These are phyloP conservation scores for Halichoeres trimaculatus DNA, from an alignment of 2,113 vertebrate species.

Conservation along the genomic window DNA sequence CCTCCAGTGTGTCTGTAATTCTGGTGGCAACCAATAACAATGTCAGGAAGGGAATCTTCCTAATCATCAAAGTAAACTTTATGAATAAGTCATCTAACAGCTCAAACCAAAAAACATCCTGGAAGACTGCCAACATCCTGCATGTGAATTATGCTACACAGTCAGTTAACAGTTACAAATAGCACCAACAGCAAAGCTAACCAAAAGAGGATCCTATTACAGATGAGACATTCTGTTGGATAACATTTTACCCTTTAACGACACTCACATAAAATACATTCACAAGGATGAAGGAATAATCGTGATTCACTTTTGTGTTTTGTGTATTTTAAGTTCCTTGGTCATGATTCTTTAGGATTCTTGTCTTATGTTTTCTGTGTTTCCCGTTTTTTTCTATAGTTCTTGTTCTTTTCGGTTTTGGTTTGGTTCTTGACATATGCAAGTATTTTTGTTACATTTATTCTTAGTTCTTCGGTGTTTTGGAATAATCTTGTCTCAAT, in stretches of 20 bases:
- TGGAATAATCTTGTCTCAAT: too few relatives aligned
- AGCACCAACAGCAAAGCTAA: not conserved
- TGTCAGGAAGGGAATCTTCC: slow-evolving; percentile 48
- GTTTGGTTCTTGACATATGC: too few relatives aligned
- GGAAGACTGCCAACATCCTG: slow-evolving; percentile 58
- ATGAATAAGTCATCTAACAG: slow-evolving; percentile 75
- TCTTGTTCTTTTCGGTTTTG: too few relatives aligned
- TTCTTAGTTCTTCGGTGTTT: too few relatives aligned
- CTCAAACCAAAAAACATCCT: slow-evolving; percentile 42
- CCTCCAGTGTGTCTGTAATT: slow-evolving; percentile 58
- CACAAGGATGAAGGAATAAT: too few relatives aligned
- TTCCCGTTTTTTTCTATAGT: too few relatives aligned
- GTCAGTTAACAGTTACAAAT: slow-evolving; percentile 27
- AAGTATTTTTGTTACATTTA: too few relatives aligned
- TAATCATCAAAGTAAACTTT: slow-evolving; percentile 74
- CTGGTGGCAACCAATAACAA: slow-evolving; percentile 43
- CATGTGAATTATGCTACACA: slow-evolving; percentile 21
- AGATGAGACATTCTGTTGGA: not conserved
- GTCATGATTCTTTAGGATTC: too few relatives aligned
- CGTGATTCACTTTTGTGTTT: too few relatives aligned
- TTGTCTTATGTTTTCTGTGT: too few relatives aligned
- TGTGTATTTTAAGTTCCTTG: too few relatives aligned
- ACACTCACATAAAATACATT: not conserved
- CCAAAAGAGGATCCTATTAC: not conserved
- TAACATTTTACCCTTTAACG: not conserved